Base-by-base conservation (phyloP, 1,140 invertebrate species). In the Drosophila lacteicornis region DNA sequence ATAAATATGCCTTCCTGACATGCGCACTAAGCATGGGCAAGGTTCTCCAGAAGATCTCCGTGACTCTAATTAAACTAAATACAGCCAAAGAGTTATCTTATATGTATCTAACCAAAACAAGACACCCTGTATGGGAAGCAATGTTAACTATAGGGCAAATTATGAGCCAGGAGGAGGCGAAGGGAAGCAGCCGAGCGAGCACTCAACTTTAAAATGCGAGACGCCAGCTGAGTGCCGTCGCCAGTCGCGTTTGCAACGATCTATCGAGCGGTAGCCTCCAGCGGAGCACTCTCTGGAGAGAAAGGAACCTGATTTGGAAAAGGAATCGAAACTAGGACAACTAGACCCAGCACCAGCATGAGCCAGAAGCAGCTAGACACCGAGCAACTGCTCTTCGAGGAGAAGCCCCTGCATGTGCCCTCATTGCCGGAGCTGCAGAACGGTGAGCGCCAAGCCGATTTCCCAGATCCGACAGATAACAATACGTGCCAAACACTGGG, bases 391-490 rank as follows among this genome's bases (percentile, higher is more conserved):
- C 83, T 91, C 53, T 93, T 94, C 47, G 84, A 85, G 67, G 87
- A 93, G 73, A 94, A 92, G 80, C 42, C 77, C 15, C 86, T 95
- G 33, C 75, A 94, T 80, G 84, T 93, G 67, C 94, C 94, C 47
- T 46, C 92, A 22, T 79, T 94, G 43, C 84, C 93, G 19, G 94
- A 94, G 92, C 57, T 95, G 56, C 92, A 93, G 83, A 84, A 91
- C 73, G 92, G 94, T 95, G 88, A 93, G 70, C 17, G 57, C 40
- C 38, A 51, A 55, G 50, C 45, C 47, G 55, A 43, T 43, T 60
- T 45, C 43, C 56, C 49, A 36, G 62, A 67, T 58, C 45, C 61
- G 33, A 38, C 9, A 49, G 56, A 80, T 55, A 61, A 65, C 50
- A 46, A 66, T 61, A 83, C 57, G 59, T 66, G 46, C 55, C 11